Conservation (phyloP, 2,797 vertebrate species). For the Sebastes umbrosus region DNA sequence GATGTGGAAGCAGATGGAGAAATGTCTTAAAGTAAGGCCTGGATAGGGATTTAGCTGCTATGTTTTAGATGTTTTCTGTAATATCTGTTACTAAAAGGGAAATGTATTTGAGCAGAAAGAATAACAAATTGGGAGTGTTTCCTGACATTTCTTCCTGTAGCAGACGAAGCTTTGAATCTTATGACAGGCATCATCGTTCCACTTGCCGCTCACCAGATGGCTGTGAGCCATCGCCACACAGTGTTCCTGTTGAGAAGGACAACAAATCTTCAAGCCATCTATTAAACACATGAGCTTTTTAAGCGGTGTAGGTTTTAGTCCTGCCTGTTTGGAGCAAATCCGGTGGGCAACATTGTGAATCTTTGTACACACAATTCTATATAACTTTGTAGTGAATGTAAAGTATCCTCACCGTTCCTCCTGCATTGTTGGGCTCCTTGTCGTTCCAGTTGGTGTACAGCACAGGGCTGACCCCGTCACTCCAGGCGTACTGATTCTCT, state of each 20-base stretch:
- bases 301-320: not conserved
- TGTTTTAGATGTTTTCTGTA: not conserved
- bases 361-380: too few relatives aligned
- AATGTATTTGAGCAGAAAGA: not conserved
- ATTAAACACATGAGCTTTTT: not conserved
- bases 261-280: not conserved
- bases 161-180: constrained; percentile 79
- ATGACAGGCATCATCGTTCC: constrained; percentile 81
- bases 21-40: not conserved
- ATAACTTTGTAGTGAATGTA: not conserved
- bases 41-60: not conserved
- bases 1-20: constrained; percentile 19
- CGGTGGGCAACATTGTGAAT: too few relatives aligned
- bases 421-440: constrained; percentile 83
- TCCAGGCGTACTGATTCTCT: constrained; percentile 83
- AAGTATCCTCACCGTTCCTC: constrained; percentile 67
- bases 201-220: constrained; percentile 69
- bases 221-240: constrained; percentile 76
- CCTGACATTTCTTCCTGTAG: constrained; percentile 81
- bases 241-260: constrained; percentile 73
- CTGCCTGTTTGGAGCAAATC: not conserved
- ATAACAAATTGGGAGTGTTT: not conserved
- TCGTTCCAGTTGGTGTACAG: constrained; percentile 83
- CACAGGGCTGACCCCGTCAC: constrained; percentile 80
- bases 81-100: not conserved